These are phyloP conservation scores for Zapornia atra DNA, from an alignment of 2,113 vertebrate species.

Conservation along the genomic window DNA sequence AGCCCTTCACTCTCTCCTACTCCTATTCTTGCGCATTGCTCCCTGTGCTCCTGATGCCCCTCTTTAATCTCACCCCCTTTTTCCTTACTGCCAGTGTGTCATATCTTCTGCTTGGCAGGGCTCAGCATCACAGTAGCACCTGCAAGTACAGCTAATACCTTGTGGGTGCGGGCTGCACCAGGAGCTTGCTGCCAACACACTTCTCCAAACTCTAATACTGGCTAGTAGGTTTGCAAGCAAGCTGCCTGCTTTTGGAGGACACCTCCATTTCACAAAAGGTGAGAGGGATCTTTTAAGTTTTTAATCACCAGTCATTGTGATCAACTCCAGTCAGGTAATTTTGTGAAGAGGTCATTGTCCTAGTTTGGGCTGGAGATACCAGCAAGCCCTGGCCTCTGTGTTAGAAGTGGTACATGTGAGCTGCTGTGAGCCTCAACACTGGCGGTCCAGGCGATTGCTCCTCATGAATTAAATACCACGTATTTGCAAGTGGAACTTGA, in stretches of 20 bases:
- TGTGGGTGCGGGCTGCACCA: accelerated
- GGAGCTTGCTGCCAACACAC: neutral
- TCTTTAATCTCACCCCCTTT: neutral
- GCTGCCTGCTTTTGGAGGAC: neutral
- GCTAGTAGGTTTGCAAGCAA: neutral
- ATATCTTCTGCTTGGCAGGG: neutral
- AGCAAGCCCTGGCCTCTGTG: neutral
- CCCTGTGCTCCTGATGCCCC: neutral
- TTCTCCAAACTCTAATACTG: neutral
- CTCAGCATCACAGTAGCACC: neutral
- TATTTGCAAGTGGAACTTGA: neutral
- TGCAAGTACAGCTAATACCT: neutral
- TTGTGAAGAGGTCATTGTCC: neutral
- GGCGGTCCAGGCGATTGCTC: accelerated
- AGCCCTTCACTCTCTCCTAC: neutral
- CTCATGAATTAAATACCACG: neutral
- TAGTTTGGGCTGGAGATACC: neutral
- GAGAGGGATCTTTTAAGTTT: neutral
- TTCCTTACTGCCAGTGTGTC: neutral
- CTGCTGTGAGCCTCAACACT: neutral
- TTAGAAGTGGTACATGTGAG: neutral
- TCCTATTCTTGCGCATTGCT: neutral
- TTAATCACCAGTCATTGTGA: neutral
- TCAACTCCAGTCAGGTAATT: neutral
- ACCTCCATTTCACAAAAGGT: neutral